Conservation (phyloP, 2,797 vertebrate species). For the Phoebastria nigripes region DNA sequence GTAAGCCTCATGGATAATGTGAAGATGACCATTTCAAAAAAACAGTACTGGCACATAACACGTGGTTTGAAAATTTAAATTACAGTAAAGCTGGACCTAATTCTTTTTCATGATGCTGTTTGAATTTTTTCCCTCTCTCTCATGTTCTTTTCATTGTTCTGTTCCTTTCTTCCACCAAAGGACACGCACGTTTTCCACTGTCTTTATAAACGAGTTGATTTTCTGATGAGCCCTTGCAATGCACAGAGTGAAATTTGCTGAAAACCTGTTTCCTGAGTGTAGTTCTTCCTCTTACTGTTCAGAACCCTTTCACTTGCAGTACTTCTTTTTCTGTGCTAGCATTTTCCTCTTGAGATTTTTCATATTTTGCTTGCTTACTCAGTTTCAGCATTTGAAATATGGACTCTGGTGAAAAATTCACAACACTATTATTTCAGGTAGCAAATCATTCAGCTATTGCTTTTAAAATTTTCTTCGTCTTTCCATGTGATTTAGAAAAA, state of each 20-base stretch:
- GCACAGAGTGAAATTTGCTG: neutral
- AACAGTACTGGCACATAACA: neutral
- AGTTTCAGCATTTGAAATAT: neutral
- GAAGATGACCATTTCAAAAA: neutral
- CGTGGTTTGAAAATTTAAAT: neutral
- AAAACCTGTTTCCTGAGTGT: neutral
- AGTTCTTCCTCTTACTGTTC: neutral
- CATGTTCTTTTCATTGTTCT: neutral
- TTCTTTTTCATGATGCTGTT: neutral
- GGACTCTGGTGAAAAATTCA: neutral
- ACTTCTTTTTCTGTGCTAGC: neutral
- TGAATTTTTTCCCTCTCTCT: neutral
- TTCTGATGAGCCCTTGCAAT: neutral
- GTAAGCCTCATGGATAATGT: neutral
- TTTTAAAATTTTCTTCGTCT: neutral
- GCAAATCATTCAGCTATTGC: neutral
- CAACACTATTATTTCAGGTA: neutral
- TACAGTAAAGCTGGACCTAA: neutral
- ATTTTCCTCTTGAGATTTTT: neutral
- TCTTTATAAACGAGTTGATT: neutral
- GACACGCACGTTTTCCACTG: neutral
- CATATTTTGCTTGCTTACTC: neutral
- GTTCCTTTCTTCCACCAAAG: neutral
- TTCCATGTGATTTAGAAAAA: neutral
- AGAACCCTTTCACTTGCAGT: neutral